Base-by-base conservation (phyloP, 2,888 invertebrate species). In the Listrodromus nycthemerus region DNA sequence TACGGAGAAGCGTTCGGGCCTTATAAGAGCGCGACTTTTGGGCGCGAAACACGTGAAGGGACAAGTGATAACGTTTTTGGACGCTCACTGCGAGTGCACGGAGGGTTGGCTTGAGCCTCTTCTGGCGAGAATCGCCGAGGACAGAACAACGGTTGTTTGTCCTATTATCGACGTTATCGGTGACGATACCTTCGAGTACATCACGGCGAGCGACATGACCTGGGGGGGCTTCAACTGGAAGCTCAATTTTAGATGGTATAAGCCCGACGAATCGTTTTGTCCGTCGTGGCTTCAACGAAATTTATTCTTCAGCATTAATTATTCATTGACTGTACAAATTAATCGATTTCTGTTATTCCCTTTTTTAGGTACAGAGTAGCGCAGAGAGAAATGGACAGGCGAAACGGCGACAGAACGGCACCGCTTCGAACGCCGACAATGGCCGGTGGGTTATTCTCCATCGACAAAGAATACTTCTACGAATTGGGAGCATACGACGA, bases 171-270 rank as follows among this genome's bases (percentile, higher is more conserved):
- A 99, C 94, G 99, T 99, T 81, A 99, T 99, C 91, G 98, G 98
- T 66, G 99, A 99, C 93, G 99, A 99, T 90, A 98, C 98, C 4
- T 99, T 99, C 94, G 99, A 99, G 94, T 99, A 99, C 94, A 98
- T 99, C 86, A 98, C 99, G 71, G 99, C 99, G 0, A 99, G 99
- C 1, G 99, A 99, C 93, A 98, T 99, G 96, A 99, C 99, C 0
- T 99, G 99, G 99, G 99, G 99, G 85, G 99, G 99, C 30, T 99
- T 99, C 94, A 99, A 99, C 94, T 99, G 99, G 99, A 99, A 99
- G 94, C 95, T 99, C 75, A 99, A 99, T 94, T 99, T 99, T 94
- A 96, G 99, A 95, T 99, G 99, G 99, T 98, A 37, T 2, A 94
- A 95, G 4, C 55, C 7, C 55, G 24, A 55, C 24, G 24, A 55